Conservation (phyloP, 2,888 invertebrate species). For the Euclidia mi region DNA sequence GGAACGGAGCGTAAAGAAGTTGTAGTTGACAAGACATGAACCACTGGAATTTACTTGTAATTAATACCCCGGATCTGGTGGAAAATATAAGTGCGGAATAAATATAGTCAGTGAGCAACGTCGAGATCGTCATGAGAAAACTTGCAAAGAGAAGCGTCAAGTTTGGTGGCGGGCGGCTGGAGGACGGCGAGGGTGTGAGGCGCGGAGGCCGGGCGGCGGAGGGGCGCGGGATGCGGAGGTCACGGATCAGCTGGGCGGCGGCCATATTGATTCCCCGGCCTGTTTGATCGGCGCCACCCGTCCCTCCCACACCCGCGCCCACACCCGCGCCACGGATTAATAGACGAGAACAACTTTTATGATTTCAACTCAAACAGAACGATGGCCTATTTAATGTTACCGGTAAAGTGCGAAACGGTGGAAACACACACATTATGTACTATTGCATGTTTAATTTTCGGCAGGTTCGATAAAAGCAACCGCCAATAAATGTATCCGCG, state of each 20-base stretch:
- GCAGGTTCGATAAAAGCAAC: constrained; percentile 18
- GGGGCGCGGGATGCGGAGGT: constrained; percentile 81
- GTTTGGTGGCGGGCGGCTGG: constrained; percentile 69
- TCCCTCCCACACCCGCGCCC: constrained; percentile 63
- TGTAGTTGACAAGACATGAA: constrained; percentile 8
- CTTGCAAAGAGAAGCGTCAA: constrained; percentile 79
- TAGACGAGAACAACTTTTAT: constrained; percentile 89
- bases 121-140: constrained; percentile 75
- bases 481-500: constrained; percentile 18
- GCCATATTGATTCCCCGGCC: constrained; percentile 90
- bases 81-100: constrained; percentile 51
- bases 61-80: constrained; percentile 31
- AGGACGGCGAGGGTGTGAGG: constrained; percentile 56
- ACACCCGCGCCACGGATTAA: constrained; percentile 81
- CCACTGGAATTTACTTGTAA: constrained; percentile 26
- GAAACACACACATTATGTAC: constrained; percentile 43
- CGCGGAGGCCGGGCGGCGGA: constrained; percentile 57
- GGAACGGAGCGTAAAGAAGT: constrained; percentile 1
- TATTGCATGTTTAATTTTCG: constrained; percentile 33
- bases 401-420: constrained; percentile 53
- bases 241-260: constrained; percentile 90
- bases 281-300: constrained; percentile 87
- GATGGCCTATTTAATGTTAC: constrained; percentile 71
- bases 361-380: constrained; percentile 88
- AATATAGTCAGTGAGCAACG: constrained; percentile 59